Base-by-base conservation (phyloP, 2,888 invertebrate species). In the Invenusta paracnida region DNA sequence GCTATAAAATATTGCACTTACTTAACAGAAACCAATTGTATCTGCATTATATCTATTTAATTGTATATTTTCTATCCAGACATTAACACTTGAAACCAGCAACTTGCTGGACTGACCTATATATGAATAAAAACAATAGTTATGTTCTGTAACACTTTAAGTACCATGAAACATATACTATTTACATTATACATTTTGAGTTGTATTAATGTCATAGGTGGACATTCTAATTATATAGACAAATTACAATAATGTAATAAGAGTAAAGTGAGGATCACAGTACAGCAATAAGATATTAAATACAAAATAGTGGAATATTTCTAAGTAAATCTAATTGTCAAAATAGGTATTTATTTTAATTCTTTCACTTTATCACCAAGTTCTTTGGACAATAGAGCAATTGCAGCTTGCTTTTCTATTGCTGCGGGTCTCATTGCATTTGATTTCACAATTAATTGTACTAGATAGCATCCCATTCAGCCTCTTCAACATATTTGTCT, bases 191-290 rank as follows among this genome's bases (percentile, higher is more conserved):
- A n/a, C n/a, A n/a, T n/a, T n/a, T n/a, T n/a, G n/a, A n/a, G n/a
- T n/a, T n/a, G n/a, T n/a, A n/a, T n/a, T n/a, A n/a, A n/a, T n/a
- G n/a, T n/a, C n/a, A n/a, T n/a, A n/a, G n/a, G n/a, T n/a, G n/a
- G n/a, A n/a, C n/a, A n/a, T n/a, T n/a, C n/a, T n/a, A n/a, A n/a
- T 17, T 17, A 27, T 81, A 81, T 25, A 84, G 66, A 31, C 48
- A 83, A 30, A 29, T 84, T n/a, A 66, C 82, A 82, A 29, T 48
- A 48, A 48, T 48, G 48, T 48, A 48, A 48, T 48, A 48, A 48
- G 48, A 48, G 48, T 17, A 48, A 29, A 82, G 25, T 85, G 67
- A 86, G 23, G 31, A 85, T 29, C 82, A 13, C 23, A 25, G 2
- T 17, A 29, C 25, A 79, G 25, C 17, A 87, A 11, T 28, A 28